Conservation (phyloP, 2,797 vertebrate species). For the Brachyalestes nurse region DNA sequence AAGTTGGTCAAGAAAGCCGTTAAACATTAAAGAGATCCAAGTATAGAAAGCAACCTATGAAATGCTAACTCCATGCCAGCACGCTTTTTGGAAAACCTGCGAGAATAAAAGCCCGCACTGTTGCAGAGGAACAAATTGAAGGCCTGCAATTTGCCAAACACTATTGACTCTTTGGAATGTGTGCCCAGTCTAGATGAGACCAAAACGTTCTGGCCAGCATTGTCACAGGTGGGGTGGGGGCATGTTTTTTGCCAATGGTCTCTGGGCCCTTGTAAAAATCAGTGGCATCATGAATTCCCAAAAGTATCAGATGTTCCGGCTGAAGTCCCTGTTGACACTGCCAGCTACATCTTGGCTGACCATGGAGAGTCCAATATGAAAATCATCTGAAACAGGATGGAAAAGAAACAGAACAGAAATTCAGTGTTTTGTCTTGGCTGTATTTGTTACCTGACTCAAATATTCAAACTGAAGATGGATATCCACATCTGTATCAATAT, state of each 20-base stretch:
- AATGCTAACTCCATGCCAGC: background rate
- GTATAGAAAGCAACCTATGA: too few relatives aligned
- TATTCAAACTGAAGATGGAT: background rate
- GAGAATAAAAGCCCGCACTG: background rate
- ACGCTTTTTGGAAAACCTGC: background rate
- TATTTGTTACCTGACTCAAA: background rate
- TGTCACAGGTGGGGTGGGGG: background rate
- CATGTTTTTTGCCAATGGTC: background rate
- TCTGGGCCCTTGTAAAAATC: background rate
- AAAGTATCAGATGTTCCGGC: constrained; percentile 9
- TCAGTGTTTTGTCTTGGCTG: background rate
- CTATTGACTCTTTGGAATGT: too few relatives aligned
- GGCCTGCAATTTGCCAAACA: too few relatives aligned
- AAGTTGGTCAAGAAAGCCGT: too few relatives aligned
- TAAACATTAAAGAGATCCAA: too few relatives aligned
- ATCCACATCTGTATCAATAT: background rate
- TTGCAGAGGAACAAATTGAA: background rate
- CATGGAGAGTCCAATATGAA: background rate
- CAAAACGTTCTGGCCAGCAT: background rate
- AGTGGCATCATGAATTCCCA: background rate
- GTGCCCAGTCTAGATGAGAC: background rate
- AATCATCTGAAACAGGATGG: background rate
- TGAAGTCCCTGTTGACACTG: background rate
- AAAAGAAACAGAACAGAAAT: background rate
- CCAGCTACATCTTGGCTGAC: background rate